These are phyloP conservation scores for Vesta saturnalis DNA, from an alignment of 2,888 invertebrate genomes.

Conservation along the genomic window DNA sequence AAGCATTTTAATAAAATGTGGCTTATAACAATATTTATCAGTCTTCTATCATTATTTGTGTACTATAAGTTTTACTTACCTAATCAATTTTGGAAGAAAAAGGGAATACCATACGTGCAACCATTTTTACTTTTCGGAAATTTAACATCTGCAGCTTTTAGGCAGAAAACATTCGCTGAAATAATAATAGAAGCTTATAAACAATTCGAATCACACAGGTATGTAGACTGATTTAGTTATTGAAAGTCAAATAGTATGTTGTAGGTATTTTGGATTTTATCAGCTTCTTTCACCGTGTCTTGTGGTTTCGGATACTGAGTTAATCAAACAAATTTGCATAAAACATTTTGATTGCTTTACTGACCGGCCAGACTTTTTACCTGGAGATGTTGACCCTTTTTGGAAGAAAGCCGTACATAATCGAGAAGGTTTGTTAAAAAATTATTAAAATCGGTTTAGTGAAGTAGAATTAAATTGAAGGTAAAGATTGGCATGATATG, in stretches of 20 bases:
- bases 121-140: not conserved
- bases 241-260: not conserved
- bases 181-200: not conserved
- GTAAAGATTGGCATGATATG: constrained; percentile 6
- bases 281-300: not conserved
- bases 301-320: not conserved
- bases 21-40: too few relatives aligned
- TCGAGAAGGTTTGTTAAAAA: not conserved
- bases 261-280: constrained; percentile 17
- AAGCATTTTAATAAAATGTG: too few relatives aligned
- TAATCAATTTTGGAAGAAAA: not conserved
- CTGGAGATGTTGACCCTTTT: not conserved
- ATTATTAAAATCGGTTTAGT: too few relatives aligned
- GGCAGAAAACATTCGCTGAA: not conserved
- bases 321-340: constrained; percentile 10
- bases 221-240: not conserved
- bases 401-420: not conserved
- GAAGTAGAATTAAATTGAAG: not conserved
- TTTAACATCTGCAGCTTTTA: not conserved
- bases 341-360: constrained; percentile 2
- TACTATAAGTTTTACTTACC: not conserved
- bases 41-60: not conserved
- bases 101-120: not conserved
- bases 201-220: not conserved
- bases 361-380: not conserved